Percentiles rank a stretch among this genome's conserved stretches.
These are phyloP conservation scores for Myotis davidii DNA, from an alignment of 2,113 vertebrate species.

Conservation along the genomic window DNA sequence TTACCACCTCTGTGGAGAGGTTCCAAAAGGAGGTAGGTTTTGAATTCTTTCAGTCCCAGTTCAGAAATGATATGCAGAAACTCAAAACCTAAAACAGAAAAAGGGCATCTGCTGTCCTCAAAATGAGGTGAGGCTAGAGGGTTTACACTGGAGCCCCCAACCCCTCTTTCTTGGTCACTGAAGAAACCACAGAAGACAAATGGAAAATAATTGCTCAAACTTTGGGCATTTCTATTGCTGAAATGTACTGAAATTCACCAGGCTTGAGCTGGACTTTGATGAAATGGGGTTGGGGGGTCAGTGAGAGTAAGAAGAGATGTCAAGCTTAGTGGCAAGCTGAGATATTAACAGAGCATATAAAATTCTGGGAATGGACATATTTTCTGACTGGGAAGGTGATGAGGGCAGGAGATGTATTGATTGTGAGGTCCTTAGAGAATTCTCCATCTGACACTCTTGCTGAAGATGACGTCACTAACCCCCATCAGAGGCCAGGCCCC, in stretches of 20 bases:
- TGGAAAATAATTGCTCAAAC: background rate
- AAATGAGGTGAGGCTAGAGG: background rate
- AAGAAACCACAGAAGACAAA: background rate
- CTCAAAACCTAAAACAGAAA: slow-evolving; percentile 54
- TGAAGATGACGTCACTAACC: background rate
- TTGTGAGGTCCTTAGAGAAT: background rate
- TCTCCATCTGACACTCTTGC: slow-evolving; percentile 24
- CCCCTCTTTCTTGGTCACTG: background rate
- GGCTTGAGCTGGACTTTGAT: background rate
- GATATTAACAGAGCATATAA: background rate
- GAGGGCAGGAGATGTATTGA: background rate
- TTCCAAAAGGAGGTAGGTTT: background rate
- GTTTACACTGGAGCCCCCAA: background rate
- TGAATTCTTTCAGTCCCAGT: background rate
- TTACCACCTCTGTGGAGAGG: background rate
- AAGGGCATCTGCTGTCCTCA: background rate
- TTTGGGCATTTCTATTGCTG: background rate
- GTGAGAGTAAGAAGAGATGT: background rate
- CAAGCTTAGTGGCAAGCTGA: slow-evolving; percentile 12
- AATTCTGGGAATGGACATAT: background rate
- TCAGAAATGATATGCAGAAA: slow-evolving; percentile 27
- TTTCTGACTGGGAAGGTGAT: slow-evolving; percentile 28
- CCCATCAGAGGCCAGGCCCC: background rate
- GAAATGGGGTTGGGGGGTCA: background rate
- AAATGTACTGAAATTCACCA: background rate